These are phyloP conservation scores for Seriola rivoliana DNA, from an alignment of 2,113 vertebrate species.

Conservation along the genomic window DNA sequence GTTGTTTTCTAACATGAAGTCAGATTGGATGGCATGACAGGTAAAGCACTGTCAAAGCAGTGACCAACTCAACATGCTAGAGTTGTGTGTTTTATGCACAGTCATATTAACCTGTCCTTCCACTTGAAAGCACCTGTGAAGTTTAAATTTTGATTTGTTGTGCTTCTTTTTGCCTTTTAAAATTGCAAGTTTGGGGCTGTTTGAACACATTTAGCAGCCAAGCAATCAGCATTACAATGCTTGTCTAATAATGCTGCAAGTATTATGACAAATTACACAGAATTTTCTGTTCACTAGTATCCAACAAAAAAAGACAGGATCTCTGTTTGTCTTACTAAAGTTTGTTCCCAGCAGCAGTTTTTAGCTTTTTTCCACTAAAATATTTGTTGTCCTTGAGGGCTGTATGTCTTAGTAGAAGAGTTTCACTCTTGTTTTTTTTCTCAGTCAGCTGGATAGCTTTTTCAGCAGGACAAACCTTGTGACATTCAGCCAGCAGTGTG, in stretches of 20 bases:
- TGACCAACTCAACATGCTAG: no score
- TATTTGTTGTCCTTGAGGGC: constrained; percentile 30
- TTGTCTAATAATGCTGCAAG: neutral
- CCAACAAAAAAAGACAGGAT: neutral
- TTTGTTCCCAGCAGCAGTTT: constrained; percentile 20
- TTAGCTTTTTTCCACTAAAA: constrained; percentile 7
- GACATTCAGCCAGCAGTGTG: constrained; percentile 35
- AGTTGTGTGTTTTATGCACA: neutral
- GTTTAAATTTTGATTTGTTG: neutral
- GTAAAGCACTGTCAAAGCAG: no score
- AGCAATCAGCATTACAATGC: neutral
- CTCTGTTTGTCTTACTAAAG: constrained; percentile 16
- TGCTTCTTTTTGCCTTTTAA: neutral
- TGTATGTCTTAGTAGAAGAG: neutral
- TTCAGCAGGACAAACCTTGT: constrained; percentile 40
- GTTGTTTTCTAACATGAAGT: neutral
- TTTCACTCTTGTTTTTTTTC: neutral
- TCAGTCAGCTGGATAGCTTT: constrained; percentile 39
- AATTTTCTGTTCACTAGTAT: constrained; percentile 21
- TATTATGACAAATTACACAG: neutral
- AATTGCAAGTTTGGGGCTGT: neutral
- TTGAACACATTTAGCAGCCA: neutral
- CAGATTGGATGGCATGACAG: neutral
- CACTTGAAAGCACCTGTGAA: neutral
- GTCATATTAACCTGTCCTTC: neutral